A percentile compares a stretch with the other conserved stretches of the same genome.
Evolutionary conservation across 2,797 vertebrate genomes (phyloP).

Genomic region (Urophycis tenuis): DNA sequence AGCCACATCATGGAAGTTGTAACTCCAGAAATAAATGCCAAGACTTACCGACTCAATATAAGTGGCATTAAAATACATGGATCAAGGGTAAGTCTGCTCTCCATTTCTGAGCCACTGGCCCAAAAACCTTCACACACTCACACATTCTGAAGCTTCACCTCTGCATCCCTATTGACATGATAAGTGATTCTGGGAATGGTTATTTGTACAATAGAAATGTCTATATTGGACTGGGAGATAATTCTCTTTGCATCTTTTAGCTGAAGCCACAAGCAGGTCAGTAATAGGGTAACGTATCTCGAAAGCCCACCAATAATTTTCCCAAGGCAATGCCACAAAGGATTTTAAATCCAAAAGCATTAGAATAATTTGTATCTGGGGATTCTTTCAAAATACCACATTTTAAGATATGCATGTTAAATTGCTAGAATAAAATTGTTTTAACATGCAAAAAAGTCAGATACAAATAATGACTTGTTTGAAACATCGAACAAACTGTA

Average conservation of each 20-base stretch:
- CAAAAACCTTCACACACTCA: background rate
- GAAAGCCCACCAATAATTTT: background rate
- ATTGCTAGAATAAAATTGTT: background rate
- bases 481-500: background rate
- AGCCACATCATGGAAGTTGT: constrained; percentile 41
- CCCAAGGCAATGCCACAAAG: no score
- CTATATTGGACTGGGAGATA: constrained; percentile 1
- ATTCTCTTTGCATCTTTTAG: background rate
- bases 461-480: background rate
- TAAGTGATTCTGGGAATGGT: background rate
- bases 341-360: no score
- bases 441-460: background rate
- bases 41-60: constrained; percentile 58
- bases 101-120: background rate
- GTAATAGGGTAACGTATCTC: background rate
- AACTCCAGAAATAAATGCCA: constrained; percentile 19
- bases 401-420: background rate
- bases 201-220: background rate
- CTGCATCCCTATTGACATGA: background rate
- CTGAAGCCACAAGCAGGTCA: background rate
- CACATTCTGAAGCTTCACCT: background rate
- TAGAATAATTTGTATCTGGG: no score
- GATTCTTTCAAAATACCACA: background rate
- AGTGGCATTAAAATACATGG: background rate
- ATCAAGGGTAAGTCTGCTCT: constrained; percentile 45